Conservation (phyloP, 2,888 invertebrate genomes). For the Gari tellinella region DNA sequence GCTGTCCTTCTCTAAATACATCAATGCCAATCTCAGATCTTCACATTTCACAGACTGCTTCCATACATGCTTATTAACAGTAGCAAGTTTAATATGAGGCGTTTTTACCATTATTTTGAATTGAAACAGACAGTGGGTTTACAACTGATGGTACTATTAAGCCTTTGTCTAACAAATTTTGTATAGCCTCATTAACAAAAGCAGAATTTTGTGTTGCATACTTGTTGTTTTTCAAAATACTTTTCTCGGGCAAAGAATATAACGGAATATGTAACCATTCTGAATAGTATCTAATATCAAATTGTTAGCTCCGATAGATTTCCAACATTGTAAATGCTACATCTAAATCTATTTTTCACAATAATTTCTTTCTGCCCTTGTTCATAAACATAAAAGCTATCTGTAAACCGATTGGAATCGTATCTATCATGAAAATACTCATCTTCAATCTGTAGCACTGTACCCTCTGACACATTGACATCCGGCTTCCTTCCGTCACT, state of each 20-base stretch:
- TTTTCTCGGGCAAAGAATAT: constrained; percentile 6
- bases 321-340: constrained; percentile 11
- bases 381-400: constrained; percentile 45
- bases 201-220: constrained; percentile 18
- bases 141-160: constrained; percentile 20
- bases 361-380: constrained; percentile 39
- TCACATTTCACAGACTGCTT: constrained; percentile 27
- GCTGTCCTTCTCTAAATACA: constrained; percentile 7
- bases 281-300: constrained; percentile 17
- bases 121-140: constrained; percentile 35
- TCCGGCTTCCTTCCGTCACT: no score
- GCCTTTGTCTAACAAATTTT: constrained; percentile 10
- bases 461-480: no score
- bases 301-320: constrained; percentile 3
- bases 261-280: constrained; percentile 30
- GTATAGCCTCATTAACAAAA: constrained; percentile 28
- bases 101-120: constrained; percentile 13
- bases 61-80: constrained; percentile 25
- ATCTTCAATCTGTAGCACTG: no score
- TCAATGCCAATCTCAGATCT: constrained; percentile 14
- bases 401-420: neutral
- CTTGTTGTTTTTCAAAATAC: constrained; percentile 27
- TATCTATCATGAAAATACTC: no score
- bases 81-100: constrained; percentile 32
- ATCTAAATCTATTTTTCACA: constrained; percentile 24